phyloP scores from a whole-genome alignment of 2,888 invertebrate species.

The Caenorhabditis zanzibari region DNA sequence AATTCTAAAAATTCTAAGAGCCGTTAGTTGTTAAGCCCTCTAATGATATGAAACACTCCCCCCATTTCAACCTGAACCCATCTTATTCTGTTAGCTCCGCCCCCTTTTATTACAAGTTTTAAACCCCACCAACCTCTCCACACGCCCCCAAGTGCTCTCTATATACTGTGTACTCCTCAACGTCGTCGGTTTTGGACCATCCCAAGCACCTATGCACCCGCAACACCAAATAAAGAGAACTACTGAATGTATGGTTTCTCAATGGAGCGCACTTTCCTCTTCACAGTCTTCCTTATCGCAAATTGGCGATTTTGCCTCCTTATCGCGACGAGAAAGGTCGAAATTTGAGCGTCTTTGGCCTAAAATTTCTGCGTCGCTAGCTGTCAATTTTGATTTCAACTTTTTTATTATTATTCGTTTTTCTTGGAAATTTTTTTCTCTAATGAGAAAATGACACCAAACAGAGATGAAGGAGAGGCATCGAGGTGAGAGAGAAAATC shows the following conservation, averaged over 20 bases:
- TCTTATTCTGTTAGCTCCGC: no score
- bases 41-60: no score
- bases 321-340: not conserved
- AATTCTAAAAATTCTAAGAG: no score
- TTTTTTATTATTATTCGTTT: not conserved
- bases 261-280: conserved; percentile 11
- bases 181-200: no score
- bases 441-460: conserved; percentile 14
- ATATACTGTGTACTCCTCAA: no score
- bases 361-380: conserved; percentile 5
- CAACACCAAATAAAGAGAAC: not conserved
- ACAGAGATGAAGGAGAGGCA: conserved; percentile 10
- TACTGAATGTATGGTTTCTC: not conserved
- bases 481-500: conserved; percentile 39
- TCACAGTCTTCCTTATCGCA: conserved; percentile 14
- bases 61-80: no score
- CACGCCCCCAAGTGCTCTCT: not conserved
- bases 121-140: not conserved
- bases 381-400: conserved; percentile 8
- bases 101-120: conserved; percentile 38
- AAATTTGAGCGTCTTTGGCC: conserved; percentile 14
- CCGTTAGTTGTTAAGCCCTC: no score
- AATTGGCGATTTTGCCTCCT: not conserved
- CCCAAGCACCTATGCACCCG: no score
- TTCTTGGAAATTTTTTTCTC: no score